phyloP scores from a whole-genome alignment of 2,113 vertebrate species.

The Ictidomys tridecemlineatus region DNA sequence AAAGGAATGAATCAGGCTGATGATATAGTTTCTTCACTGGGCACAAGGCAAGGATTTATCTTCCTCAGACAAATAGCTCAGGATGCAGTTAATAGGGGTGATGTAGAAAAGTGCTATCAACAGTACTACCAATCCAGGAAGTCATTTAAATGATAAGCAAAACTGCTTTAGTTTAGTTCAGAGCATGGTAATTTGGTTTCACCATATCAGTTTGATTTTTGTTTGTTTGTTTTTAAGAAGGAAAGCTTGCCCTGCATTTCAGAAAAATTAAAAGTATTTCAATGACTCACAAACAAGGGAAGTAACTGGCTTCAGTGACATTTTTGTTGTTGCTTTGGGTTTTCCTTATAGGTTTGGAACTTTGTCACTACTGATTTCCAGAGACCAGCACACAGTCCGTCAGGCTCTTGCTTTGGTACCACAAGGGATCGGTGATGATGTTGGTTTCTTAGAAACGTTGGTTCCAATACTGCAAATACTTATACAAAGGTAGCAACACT shows the following conservation, averaged over 20 bases:
- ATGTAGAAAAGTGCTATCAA: background rate
- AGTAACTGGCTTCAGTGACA: background rate
- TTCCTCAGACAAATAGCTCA: background rate
- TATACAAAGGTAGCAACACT: background rate
- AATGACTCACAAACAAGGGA: background rate
- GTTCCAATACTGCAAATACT: background rate
- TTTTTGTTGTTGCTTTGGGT: background rate
- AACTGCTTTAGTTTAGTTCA: background rate
- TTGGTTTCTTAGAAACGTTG: background rate
- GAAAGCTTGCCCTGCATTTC: slow-evolving; percentile 3
- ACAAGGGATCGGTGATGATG: background rate
- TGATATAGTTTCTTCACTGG: background rate
- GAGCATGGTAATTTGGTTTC: background rate
- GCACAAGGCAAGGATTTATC: background rate
- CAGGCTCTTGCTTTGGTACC: background rate
- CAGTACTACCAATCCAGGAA: background rate
- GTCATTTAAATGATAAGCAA: background rate
- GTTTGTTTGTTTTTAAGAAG: background rate
- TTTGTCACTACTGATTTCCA: background rate
- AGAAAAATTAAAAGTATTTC: slow-evolving; percentile 25
- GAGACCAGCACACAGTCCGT: background rate
- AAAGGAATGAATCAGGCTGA: background rate
- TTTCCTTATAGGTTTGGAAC: background rate
- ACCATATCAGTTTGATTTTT: background rate
- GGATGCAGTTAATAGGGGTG: background rate